Evolutionary conservation across 2,113 vertebrate species (phyloP), one percentile per base, ranked within the genome.

Genomic region (Neogobius melanostomus): DNA sequence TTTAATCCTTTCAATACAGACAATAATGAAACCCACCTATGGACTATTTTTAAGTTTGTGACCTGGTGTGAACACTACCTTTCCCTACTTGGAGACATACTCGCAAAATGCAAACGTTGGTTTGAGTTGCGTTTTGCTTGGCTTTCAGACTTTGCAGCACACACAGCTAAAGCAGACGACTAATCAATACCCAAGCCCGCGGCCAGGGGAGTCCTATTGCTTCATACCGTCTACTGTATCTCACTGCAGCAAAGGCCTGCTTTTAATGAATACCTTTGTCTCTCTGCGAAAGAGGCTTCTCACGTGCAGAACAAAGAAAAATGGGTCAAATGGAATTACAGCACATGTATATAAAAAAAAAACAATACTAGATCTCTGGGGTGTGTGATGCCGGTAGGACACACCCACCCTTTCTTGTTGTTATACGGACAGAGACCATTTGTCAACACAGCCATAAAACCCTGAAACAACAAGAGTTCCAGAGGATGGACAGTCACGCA

Each of bases 121-220:
- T 12, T 54, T n/a, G 36, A 7, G 9, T 36, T 52, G 16, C 14
- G 8, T 45, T 69, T 84, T 75, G 80, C 77, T 69, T 64, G 28
- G 71, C 71, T 75, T 64, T 85, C 51, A 49, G 74, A 78, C 83
- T 82, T 71, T 85, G 83, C 87, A 77, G 86, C 82, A 77, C 74
- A 81, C 70, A 81, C 74, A 82, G 88, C 87, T 86, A 77, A 88
- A 89, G 77, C 67, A 72, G 79, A 76, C 28, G 70, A 89, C 76
- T 60, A 83, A 93, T 91, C 90, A 83, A 91, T 91, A 90, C 71
- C 72, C 67, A 72, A 56, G 80, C 76, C 86, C 79, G 76, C 74
- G 76, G 85, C 72, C 80, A 77, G 66, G 74, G 45, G 71, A 77
- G 77, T 78, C 72, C 68, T 71, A 77, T 78, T 64, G 43, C 66